phyloP scores from a whole-genome alignment of 2,888 invertebrate genomes.

The Neocrepidodera transversa region DNA sequence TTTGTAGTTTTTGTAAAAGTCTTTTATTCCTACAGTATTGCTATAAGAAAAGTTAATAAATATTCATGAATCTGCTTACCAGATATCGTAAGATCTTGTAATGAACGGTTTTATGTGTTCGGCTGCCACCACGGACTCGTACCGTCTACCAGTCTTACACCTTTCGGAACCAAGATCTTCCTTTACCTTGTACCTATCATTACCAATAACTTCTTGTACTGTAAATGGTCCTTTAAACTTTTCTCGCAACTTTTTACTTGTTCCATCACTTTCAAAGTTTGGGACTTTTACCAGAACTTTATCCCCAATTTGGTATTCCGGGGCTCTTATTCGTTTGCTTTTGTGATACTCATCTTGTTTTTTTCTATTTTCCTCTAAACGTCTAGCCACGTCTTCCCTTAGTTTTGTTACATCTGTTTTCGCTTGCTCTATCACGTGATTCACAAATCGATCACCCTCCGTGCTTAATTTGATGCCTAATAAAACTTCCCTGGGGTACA shows the following conservation, averaged over 20 bases:
- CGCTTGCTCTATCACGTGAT: no score
- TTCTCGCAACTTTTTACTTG: slow-evolving; percentile 30
- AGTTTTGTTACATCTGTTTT: no score
- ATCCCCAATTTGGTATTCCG: slow-evolving; percentile 27
- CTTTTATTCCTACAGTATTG: background rate
- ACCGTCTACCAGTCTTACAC: background rate
- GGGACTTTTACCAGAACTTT: slow-evolving; percentile 26
- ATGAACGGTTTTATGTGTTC: background rate
- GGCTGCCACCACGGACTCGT: background rate
- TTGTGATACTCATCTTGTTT: slow-evolving; percentile 30
- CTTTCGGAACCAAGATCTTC: slow-evolving; percentile 8
- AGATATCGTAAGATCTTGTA: background rate
- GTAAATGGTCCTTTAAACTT: slow-evolving; percentile 37
- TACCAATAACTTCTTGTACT: slow-evolving; percentile 13
- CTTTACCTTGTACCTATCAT: slow-evolving; percentile 26
- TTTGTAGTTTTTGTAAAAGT: background rate
- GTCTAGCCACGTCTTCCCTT: no score
- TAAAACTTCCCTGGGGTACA: background rate
- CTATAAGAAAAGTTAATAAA: background rate
- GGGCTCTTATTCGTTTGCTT: background rate
- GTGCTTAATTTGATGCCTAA: no score
- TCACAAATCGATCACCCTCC: no score
- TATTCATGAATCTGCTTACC: background rate
- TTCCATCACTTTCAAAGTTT: slow-evolving; percentile 21
- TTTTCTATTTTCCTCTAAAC: no score